These are phyloP conservation scores for Karalla daura DNA, from an alignment of 2,797 vertebrate genomes.

Conservation along the genomic window DNA sequence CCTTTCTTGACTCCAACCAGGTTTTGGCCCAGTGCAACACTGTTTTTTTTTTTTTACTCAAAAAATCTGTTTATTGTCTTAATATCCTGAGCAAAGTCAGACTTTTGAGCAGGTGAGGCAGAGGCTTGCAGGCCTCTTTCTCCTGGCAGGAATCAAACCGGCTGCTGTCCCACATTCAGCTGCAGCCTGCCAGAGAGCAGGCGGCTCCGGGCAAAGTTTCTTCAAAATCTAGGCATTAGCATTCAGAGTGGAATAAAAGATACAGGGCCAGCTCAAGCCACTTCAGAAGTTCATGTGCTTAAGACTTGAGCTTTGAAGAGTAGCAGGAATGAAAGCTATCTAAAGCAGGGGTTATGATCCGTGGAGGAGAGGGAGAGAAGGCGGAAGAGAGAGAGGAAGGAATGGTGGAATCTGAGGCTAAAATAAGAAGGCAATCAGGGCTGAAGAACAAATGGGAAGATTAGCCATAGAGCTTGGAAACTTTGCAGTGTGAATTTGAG, in stretches of 20 bases:
- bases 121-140: slow-evolving; percentile 13
- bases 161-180: slow-evolving; percentile 37
- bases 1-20: too few relatives aligned
- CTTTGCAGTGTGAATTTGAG: slow-evolving; percentile 11
- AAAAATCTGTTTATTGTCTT: slow-evolving; percentile 6
- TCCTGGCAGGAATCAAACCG: slow-evolving; percentile 31
- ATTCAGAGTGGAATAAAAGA: slow-evolving; percentile 72
- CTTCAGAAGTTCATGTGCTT: slow-evolving; percentile 74
- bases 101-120: slow-evolving; percentile 24
- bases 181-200: slow-evolving; percentile 29
- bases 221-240: slow-evolving; percentile 67
- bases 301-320: slow-evolving; percentile 74
- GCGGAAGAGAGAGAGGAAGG: slow-evolving; percentile 29
- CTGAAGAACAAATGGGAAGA: slow-evolving; percentile 60
- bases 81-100: slow-evolving; percentile 8
- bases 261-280: slow-evolving; percentile 61
- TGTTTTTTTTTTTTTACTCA: not conserved
- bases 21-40: too few relatives aligned
- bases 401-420: slow-evolving; percentile 38
- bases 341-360: slow-evolving; percentile 76
- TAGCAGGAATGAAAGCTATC: slow-evolving; percentile 69
- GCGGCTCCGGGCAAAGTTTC: slow-evolving; percentile 51
- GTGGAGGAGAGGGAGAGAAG: slow-evolving; percentile 35
- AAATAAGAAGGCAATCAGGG: slow-evolving; percentile 39
- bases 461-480: slow-evolving; percentile 39